Percentiles rank a stretch among this genome's conserved stretches.
These are phyloP conservation scores for Takifugu ocellatus DNA, from an alignment of 2,797 vertebrate genomes.

Conservation along the genomic window DNA sequence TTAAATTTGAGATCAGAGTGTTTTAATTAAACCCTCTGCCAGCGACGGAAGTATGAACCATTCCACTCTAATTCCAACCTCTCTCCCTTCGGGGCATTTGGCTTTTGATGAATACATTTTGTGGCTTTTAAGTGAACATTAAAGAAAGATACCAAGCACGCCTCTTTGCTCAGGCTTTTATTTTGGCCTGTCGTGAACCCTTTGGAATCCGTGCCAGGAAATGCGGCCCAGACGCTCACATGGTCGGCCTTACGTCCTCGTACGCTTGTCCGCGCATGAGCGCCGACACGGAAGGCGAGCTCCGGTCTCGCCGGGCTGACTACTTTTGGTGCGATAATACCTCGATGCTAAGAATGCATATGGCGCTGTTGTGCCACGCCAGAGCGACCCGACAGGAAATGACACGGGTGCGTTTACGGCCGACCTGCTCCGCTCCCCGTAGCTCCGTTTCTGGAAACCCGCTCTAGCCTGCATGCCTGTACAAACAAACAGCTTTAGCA, in stretches of 20 bases:
- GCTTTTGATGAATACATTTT: slow-evolving; percentile 15
- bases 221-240: neutral
- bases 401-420: slow-evolving; percentile 71
- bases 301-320: neutral
- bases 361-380: slow-evolving; percentile 57
- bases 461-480: slow-evolving; percentile 15
- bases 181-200: slow-evolving; percentile 13
- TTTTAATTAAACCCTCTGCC: slow-evolving; percentile 35
- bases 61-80: slow-evolving; percentile 27
- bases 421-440: slow-evolving; percentile 46
- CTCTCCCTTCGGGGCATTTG: slow-evolving; percentile 13
- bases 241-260: no score
- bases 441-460: slow-evolving; percentile 26
- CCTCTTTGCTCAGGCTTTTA: slow-evolving; percentile 10
- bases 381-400: slow-evolving; percentile 71
- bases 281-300: slow-evolving; percentile 3
- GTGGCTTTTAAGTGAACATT: slow-evolving; percentile 16
- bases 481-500: slow-evolving; percentile 28
- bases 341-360: slow-evolving; percentile 47
- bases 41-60: slow-evolving; percentile 7
- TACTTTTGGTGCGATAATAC: slow-evolving; percentile 3
- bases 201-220: slow-evolving; percentile 20
- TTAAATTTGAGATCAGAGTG: neutral
- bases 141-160: slow-evolving; percentile 7
- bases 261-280: slow-evolving; percentile 13